Evolutionary conservation across 2,113 vertebrate genomes (phyloP).

Genomic region (Bostrychus sinensis): DNA sequence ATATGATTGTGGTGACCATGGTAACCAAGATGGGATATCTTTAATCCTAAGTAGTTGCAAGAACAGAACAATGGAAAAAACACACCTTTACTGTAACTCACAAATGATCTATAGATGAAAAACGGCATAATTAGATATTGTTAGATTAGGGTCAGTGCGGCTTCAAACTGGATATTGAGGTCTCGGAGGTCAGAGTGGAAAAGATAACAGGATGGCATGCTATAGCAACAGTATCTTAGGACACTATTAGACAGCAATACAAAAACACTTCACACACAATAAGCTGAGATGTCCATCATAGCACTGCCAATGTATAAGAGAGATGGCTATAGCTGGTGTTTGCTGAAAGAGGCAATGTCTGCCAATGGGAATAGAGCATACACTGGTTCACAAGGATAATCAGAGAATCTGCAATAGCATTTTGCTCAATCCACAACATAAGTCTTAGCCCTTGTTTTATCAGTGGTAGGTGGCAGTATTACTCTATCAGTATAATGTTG

Average conservation of each 20-base stretch:
- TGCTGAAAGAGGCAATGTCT: constrained; percentile 26
- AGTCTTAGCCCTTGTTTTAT: neutral
- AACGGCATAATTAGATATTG: constrained; percentile 6
- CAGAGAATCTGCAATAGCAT: neutral
- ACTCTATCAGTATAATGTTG: neutral
- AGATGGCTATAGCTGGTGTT: constrained; percentile 39
- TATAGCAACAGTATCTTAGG: constrained; percentile 57
- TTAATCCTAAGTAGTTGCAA: neutral
- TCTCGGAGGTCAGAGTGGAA: constrained; percentile 57
- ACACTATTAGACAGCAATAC: constrained; percentile 57
- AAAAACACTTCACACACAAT: constrained; percentile 62
- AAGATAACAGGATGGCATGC: constrained; percentile 59
- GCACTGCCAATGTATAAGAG: constrained; percentile 43
- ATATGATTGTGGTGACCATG: constrained; percentile 57
- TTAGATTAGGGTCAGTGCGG: constrained; percentile 36
- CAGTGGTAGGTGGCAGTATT: neutral
- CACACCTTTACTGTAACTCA: neutral
- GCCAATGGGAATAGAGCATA: constrained; percentile 15
- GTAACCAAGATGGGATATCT: constrained; percentile 30
- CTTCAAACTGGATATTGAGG: constrained; percentile 57
- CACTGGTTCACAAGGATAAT: neutral
- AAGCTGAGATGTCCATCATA: constrained; percentile 47
- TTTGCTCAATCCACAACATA: too few species aligned
- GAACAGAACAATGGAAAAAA: neutral
- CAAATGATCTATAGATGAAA: constrained; percentile 15